Evolutionary conservation across 2,888 invertebrate genomes (phyloP).

Genomic region (Tipula helvola): DNA sequence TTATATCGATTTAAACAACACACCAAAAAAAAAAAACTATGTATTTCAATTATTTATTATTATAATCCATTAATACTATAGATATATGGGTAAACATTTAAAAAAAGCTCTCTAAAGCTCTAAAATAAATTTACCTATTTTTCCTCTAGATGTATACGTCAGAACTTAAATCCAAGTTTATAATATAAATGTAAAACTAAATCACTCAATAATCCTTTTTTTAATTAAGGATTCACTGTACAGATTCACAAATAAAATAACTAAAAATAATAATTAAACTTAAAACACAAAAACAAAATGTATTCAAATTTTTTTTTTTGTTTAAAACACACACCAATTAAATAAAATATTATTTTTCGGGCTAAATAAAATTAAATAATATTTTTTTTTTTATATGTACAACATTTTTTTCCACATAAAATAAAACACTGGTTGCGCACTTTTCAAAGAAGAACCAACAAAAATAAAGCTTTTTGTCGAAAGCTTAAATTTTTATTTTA

Average conservation of each 20-base stretch:
- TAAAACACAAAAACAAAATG: not conserved
- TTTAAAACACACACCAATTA: not conserved
- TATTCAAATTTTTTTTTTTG: not conserved
- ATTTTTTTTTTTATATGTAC: not conserved
- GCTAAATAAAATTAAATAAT: not conserved
- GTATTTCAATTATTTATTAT: not conserved
- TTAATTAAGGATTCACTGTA: not conserved
- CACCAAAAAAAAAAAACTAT: not conserved
- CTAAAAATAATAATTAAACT: not conserved
- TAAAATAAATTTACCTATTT: not conserved
- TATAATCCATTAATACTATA: not conserved
- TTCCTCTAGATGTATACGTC: not conserved
- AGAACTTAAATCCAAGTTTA: not conserved
- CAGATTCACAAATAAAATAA: not conserved
- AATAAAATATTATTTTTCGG: not conserved
- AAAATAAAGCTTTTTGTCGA: not conserved
- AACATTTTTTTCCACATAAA: not conserved
- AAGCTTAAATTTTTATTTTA: not conserved
- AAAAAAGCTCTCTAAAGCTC: not conserved
- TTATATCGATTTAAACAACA: not conserved
- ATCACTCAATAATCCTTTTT: not conserved
- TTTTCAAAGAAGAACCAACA: conserved; percentile 8
- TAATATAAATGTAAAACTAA: not conserved
- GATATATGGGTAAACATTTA: not conserved
- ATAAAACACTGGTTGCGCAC: conserved; percentile 17